Evolutionary conservation across 2,797 vertebrate species (phyloP), one percentile per base, ranked within the genome.

Genomic region (Siniperca undulata): DNA sequence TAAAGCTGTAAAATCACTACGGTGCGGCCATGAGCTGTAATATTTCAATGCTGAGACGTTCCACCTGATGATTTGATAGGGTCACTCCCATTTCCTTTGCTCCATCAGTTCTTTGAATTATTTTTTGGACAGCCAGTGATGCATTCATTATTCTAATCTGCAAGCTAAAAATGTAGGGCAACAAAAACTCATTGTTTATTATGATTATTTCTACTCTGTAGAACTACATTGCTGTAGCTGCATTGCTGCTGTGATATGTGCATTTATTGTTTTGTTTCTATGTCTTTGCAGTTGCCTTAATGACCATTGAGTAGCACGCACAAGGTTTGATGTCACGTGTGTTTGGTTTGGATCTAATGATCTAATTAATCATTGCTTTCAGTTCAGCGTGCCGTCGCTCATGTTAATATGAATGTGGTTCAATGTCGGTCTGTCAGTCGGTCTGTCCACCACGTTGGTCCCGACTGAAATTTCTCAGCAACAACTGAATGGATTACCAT

Each of bases 51-150:
- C 34, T 62, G 59, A 85, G 59, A 77, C 11, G 10, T 68, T 74
- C 64, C 74, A 87, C 40, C 71, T 86, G 77, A 82, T 67, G 36
- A 75, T 70, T 40, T 53, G 40, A 76, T 48, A 20, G 6, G 46
- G 59, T 70, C 27, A 53, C 70, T 76, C 30, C 42, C 27, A 48
- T 53, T 77, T 59, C 42, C 62, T 68, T 64, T 30, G 5, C 22
- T 58, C 10, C 24, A 38, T 50, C 8, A 44, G 19, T 64, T 48
- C 22, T 55, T 22, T 62, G 27, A 52, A 72, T 30, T 44, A 20
- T 56, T 64, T 52, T 61, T 78, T 9, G 22, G 16, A 24, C 34
- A 36, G 27, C 13, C 48, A 60, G 14, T 4, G 38, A 65, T 48
- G 14, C 8, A 61, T 40, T 77, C 14, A 46, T 17, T 46, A 58